Base-by-base conservation (phyloP, 2,888 invertebrate species). In the Caenorhabditis sp. region DNA sequence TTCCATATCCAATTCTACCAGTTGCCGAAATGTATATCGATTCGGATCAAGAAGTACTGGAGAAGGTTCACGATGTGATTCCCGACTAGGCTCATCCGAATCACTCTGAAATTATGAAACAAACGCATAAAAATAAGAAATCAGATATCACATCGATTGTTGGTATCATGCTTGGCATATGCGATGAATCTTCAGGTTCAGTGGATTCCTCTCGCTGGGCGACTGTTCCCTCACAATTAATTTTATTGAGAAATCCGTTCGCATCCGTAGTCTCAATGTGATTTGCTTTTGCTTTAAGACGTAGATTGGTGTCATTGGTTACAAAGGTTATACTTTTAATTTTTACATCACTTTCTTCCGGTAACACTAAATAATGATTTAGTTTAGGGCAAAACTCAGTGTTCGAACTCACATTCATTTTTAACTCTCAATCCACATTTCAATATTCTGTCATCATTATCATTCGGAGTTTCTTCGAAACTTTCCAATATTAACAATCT, bases 401-500 rank as follows among this genome's bases (percentile, higher is more conserved):
- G n/a, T n/a, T 53, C 2, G 56, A 26, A 27, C 56, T 61, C 27
- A 68, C 68, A 21, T 63, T 68, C 68, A 31, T 17, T 21, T n/a
- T 61, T 50, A 8, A 59, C 50, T 60, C 69, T 53, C 10, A 70
- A 8, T 10, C 59, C 69, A 58, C 61, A 61, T 26, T 64, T 70
- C 21, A 70, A 17, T 21, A 70, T 70, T 4, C 10, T 8, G 26
- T 70, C 64, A 50, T 70, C 69, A 21, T 59, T 59, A 0, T 59
- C 21, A 1, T 38, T 20, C 14, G 36, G 1, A 20, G 53, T 50
- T 3, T 50, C 38, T 14, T 14, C 25, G n/a, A 14, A 68, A 5
- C n/a, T 26, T 1, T 50, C 36, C 3, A 59, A 26, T 4, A 4
- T 7, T 7, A 31, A 31, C 31, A 31, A 7, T 31, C 31, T 49